These are phyloP conservation scores for Gymnarchus niloticus DNA, from an alignment of 2,113 vertebrate genomes.

Conservation along the genomic window DNA sequence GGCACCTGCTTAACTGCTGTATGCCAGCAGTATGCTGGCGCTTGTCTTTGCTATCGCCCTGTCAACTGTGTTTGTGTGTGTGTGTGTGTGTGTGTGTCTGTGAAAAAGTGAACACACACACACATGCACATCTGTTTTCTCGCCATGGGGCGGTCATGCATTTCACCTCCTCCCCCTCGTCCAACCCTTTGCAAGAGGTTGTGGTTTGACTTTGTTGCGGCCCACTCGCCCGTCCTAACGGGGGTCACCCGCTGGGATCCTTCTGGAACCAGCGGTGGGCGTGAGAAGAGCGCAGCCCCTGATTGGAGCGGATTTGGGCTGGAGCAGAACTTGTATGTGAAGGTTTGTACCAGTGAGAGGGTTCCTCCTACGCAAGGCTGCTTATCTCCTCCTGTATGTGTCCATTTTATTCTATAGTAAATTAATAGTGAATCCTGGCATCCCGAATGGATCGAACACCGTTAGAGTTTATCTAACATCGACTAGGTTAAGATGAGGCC, in stretches of 20 bases:
- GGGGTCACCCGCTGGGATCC: background rate
- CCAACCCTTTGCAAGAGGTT: conserved; percentile 2
- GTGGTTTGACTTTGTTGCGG: background rate
- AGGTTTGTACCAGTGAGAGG: background rate
- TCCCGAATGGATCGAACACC: background rate
- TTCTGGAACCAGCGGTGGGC: background rate
- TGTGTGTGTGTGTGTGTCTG: background rate
- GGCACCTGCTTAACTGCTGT: too few relatives aligned
- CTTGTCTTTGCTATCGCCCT: background rate
- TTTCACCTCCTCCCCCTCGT: background rate
- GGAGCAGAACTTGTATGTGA: background rate
- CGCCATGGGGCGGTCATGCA: background rate
- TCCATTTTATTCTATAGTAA: background rate
- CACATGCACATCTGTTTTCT: background rate
- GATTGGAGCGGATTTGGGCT: background rate
- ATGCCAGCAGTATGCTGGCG: background rate
- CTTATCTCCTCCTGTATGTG: background rate
- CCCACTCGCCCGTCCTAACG: background rate
- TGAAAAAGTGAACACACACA: background rate
- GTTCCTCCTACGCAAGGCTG: background rate
- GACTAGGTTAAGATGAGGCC: background rate
- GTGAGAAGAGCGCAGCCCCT: background rate
- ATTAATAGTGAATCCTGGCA: background rate
- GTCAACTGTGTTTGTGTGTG: background rate
- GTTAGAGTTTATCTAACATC: background rate